Evolutionary conservation across 2,797 vertebrate species (phyloP).

Genomic region (Manis javanica): DNA sequence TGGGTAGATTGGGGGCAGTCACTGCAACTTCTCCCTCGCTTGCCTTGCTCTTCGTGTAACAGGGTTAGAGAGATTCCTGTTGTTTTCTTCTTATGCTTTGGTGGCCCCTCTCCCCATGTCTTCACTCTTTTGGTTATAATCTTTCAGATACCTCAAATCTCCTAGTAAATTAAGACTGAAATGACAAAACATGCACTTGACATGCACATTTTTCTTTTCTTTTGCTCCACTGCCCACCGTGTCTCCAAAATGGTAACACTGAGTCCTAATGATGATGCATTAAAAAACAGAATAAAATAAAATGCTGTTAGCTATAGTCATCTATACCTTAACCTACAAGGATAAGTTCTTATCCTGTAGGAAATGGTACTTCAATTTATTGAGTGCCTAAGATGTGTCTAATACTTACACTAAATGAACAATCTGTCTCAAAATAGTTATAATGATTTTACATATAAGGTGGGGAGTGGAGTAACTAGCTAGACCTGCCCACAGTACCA

Average conservation of each 20-base stretch:
- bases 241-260: not conserved
- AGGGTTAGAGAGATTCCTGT: not conserved
- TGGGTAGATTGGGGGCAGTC: too few relatives aligned
- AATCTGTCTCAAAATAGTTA: not conserved
- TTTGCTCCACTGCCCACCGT: not conserved
- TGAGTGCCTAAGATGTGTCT: not conserved
- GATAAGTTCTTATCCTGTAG: not conserved
- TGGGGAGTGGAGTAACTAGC: not conserved
- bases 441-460: not conserved
- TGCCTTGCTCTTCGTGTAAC: not conserved
- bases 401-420: not conserved
- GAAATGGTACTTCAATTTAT: not conserved
- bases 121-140: not conserved
- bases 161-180: constrained; percentile 37
- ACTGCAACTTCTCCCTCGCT: too few relatives aligned
- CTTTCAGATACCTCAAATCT: not conserved
- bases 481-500: not conserved
- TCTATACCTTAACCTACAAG: not conserved
- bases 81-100: not conserved
- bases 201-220: not conserved
- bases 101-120: not conserved
- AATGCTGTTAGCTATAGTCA: not conserved
- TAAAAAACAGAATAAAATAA: not conserved
- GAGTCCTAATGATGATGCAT: not conserved
- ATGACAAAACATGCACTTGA: not conserved